Base-by-base conservation (phyloP, 35 echinoderm and acorn worm genomes). In the Holothuria glaberrima region DNA sequence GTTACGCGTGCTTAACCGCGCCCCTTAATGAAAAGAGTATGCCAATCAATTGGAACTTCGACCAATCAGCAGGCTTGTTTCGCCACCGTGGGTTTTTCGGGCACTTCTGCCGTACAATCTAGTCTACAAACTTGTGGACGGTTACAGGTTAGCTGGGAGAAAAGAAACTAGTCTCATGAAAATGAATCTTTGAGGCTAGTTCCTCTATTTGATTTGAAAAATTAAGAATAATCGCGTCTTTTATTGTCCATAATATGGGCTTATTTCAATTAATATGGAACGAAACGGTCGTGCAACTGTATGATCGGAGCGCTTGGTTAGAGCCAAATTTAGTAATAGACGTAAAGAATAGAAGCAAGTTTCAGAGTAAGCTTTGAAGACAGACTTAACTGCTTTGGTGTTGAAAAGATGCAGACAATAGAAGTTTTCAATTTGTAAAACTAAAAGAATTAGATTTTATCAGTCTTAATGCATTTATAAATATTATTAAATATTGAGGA, bases 1-100 rank as follows among this genome's bases (percentile, higher is more conserved):
- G 80, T 84, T 84, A 84, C 80, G 80, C 80, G 80, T 84, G 80
- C 29, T 84, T 61, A 61, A 84, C 80, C 80, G 57, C 80, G 80
- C 80, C 80, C 80, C 80, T 84, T 61, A 61, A 61, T 84, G 59
- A 84, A 59, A 22, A 31, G 21, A 84, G 57, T 84, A 84, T 63
- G 80, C 22, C 80, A 84, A 84, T 84, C 80, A 84, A 30, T 61
- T 33, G 28, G 22, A 84, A 36, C 80, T 84, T 84, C 57, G 54
- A 84, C 80, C 80, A 84, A 84, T 84, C 80, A 63, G 57, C 54
- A 36, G 21, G 12, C 27, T 5, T 20, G 25, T 58, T 84, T 63
- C 29, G 9, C 80, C 36, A 9, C 54, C 58, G 80, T 84, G 26
- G 52, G 34, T 61, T 59, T 84, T 84, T 59, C 80, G 33, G 58